phyloP scores from a whole-genome alignment of 37 sponge, comb jelly and placozoan genomes.

The Hexactinellida sp. region DNA sequence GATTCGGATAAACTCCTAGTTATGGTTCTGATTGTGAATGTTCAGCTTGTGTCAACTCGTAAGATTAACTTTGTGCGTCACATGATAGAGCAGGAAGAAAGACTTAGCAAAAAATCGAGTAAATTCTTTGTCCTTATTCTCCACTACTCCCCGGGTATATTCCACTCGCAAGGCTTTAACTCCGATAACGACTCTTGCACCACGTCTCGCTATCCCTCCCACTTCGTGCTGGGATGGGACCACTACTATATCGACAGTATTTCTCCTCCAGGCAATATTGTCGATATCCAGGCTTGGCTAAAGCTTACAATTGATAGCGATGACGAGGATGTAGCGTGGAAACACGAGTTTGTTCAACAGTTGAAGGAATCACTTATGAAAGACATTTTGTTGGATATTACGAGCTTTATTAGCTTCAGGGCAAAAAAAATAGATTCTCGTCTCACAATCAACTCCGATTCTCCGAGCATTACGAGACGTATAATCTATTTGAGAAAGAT shows the following conservation, averaged over 20 bases:
- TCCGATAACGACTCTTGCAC: not conserved
- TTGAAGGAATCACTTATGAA: not conserved
- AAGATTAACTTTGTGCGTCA: conserved; percentile 8
- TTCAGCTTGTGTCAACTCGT: not conserved
- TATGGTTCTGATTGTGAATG: not conserved
- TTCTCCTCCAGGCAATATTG: not conserved
- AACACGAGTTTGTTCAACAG: not conserved
- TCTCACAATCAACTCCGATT: not conserved
- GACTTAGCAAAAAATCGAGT: not conserved
- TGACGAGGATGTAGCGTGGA: not conserved
- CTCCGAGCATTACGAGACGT: not conserved
- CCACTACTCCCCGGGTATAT: conserved; percentile 4
- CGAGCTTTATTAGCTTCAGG: not conserved
- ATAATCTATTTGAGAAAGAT: not conserved
- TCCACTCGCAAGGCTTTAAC: not conserved
- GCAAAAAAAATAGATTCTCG: not conserved
- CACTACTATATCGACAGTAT: not conserved
- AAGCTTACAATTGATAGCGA: conserved; percentile 1
- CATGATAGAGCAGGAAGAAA: conserved; percentile 13
- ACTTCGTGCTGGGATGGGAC: not conserved
- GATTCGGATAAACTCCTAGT: not conserved
- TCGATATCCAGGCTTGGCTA: not conserved
- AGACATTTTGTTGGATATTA: not conserved
- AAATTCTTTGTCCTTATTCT: not conserved
- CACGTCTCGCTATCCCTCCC: not conserved